Conservation (phyloP, 2,888 invertebrate genomes). For the Phyto melanocephala region DNA sequence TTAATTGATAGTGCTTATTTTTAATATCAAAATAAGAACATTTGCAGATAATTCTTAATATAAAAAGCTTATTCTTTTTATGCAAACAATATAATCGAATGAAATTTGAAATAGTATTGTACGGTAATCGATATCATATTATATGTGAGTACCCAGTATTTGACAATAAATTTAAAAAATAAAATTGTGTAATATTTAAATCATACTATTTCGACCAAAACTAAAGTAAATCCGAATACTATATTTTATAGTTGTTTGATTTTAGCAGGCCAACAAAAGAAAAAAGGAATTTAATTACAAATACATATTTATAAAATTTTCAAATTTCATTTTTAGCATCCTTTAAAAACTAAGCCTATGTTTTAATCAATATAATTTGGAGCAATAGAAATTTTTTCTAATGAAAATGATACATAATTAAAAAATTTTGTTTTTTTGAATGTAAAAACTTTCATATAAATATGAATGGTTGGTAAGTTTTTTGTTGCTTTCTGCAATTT, state of each 20-base stretch:
- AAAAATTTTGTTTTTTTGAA: not conserved
- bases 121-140: not conserved
- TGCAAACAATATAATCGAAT: slow-evolving; percentile 10
- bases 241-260: no score
- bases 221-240: no score
- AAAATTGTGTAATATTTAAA: no score
- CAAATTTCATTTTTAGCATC: slow-evolving; percentile 34
- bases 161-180: no score
- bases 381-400: slow-evolving; percentile 24
- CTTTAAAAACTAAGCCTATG: slow-evolving; percentile 38
- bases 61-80: slow-evolving; percentile 49
- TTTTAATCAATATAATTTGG: no score
- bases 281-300: no score
- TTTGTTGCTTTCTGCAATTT: not conserved
- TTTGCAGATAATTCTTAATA: not conserved
- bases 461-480: not conserved
- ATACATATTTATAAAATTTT: slow-evolving; percentile 2
- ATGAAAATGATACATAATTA: slow-evolving; percentile 5
- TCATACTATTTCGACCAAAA: no score
- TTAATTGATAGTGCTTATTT: not conserved
- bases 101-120: slow-evolving; percentile 23
- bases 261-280: no score
- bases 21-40: slow-evolving; percentile 5
- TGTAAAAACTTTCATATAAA: not conserved
- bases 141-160: not conserved